Percentiles rank a stretch among this genome's conserved stretches.
phyloP scores from a whole-genome alignment of 2,888 invertebrate species.

The Bellardia pandia region DNA sequence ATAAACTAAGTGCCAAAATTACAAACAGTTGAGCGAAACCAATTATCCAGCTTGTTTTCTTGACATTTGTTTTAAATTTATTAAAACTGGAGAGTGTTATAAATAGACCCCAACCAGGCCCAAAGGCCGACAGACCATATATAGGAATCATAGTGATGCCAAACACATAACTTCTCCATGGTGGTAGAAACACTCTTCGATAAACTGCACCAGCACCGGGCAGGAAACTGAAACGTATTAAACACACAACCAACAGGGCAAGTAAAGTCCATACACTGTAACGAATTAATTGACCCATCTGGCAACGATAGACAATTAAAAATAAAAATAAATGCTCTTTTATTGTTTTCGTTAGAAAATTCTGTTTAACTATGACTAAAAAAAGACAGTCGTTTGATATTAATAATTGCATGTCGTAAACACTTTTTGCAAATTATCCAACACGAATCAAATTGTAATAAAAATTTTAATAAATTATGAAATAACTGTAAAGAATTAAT shows the following conservation, averaged over 20 bases:
- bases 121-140: constrained; percentile 89
- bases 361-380: too few species aligned
- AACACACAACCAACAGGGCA: constrained; percentile 75
- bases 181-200: constrained; percentile 66
- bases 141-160: constrained; percentile 72
- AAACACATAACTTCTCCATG: neutral
- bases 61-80: constrained; percentile 89
- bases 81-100: constrained; percentile 93
- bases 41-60: constrained; percentile 81
- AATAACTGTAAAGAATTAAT: too few species aligned
- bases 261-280: constrained; percentile 75
- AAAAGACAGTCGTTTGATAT: too few species aligned
- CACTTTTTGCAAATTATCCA: too few species aligned
- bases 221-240: constrained; percentile 78
- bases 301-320: neutral
- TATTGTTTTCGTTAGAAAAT: neutral
- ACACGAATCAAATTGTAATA: too few species aligned
- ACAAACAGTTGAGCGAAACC: constrained; percentile 77
- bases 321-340: neutral
- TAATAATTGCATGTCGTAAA: too few species aligned
- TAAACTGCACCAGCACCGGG: constrained; percentile 76
- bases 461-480: too few species aligned
- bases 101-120: constrained; percentile 93
- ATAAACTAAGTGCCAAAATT: constrained; percentile 85
- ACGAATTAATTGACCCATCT: constrained; percentile 79